Evolutionary conservation across 2,113 vertebrate species (phyloP).

Genomic region (Grammatotria lemairii): DNA sequence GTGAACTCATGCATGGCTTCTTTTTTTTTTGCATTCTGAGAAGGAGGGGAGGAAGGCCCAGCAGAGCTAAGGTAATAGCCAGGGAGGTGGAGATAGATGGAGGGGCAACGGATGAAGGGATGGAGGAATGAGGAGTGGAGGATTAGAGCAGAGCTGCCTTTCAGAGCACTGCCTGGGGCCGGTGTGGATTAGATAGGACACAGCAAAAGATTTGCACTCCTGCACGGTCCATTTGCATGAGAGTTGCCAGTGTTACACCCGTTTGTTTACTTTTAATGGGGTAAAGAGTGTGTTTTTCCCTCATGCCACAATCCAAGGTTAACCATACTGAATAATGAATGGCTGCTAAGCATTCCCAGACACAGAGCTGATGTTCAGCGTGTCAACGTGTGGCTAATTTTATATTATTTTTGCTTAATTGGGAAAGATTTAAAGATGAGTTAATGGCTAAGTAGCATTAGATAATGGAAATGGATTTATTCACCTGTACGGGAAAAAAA

Average conservation of each 20-base stretch:
- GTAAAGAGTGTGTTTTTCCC: neutral
- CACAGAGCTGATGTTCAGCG: neutral
- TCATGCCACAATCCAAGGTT: constrained; percentile 23
- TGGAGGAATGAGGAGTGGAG: constrained; percentile 51
- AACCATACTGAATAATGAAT: constrained; percentile 36
- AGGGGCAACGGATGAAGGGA: constrained; percentile 36
- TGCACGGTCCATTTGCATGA: constrained; percentile 60
- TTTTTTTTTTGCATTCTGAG: neutral
- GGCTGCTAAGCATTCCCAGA: neutral
- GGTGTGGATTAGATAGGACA: constrained; percentile 60
- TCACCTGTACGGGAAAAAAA: constrained; percentile 18
- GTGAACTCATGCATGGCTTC: constrained; percentile 9
- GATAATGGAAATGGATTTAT: constrained; percentile 29
- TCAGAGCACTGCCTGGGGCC: constrained; percentile 51
- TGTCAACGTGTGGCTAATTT: constrained; percentile 26
- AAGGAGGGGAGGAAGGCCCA: neutral
- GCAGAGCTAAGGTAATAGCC: constrained; percentile 40
- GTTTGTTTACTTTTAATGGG: constrained; percentile 61
- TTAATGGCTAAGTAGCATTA: constrained; percentile 8
- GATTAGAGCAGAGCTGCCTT: constrained; percentile 54
- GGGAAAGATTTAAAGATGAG: constrained; percentile 21
- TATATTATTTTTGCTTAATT: constrained; percentile 25
- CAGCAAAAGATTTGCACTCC: constrained; percentile 53
- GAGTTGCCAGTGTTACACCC: constrained; percentile 42
- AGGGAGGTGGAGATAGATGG: neutral